Conservation (phyloP, 1,140 invertebrate genomes). For the Carposina sasakii region DNA sequence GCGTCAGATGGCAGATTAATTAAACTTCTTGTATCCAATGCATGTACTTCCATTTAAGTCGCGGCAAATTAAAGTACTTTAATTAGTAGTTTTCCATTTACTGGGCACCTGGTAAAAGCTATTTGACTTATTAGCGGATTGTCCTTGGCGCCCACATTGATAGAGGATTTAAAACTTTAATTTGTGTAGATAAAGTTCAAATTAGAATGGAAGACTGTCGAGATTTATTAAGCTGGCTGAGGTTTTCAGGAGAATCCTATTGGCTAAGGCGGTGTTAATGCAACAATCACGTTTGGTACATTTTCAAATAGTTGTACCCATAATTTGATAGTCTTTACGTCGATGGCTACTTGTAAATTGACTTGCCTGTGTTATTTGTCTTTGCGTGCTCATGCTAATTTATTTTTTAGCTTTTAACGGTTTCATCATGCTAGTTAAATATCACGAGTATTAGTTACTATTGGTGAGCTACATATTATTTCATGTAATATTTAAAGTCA, state of each 20-base stretch:
- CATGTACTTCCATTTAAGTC: slow-evolving; percentile 54
- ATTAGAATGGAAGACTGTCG: slow-evolving; percentile 19
- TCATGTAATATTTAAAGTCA: neutral
- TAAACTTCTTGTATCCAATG: slow-evolving; percentile 54
- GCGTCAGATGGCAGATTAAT: slow-evolving; percentile 60
- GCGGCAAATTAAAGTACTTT: slow-evolving; percentile 51
- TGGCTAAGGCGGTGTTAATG: slow-evolving; percentile 54
- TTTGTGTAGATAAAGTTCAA: slow-evolving; percentile 25
- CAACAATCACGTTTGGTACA: slow-evolving; percentile 52
- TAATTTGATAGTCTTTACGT: slow-evolving; percentile 63
- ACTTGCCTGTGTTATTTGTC: slow-evolving; percentile 58
- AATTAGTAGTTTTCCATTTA: slow-evolving; percentile 69
- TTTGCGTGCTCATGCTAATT: slow-evolving; percentile 47
- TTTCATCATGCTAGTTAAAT: slow-evolving; percentile 52
- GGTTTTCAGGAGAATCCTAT: slow-evolving; percentile 52
- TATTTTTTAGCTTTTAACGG: slow-evolving; percentile 54
- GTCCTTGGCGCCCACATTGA: slow-evolving; percentile 26
- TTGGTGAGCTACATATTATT: neutral
- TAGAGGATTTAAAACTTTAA: slow-evolving; percentile 40
- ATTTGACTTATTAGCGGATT: slow-evolving; percentile 52
- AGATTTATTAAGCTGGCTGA: slow-evolving; percentile 47
- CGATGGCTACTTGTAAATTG: slow-evolving; percentile 50
- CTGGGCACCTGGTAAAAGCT: slow-evolving; percentile 61
- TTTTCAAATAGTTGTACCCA: slow-evolving; percentile 60
- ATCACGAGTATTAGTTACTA: slow-evolving; percentile 28